Conservation (phyloP, 1,140 invertebrate genomes). For the Leguminivora glycinivorella region DNA sequence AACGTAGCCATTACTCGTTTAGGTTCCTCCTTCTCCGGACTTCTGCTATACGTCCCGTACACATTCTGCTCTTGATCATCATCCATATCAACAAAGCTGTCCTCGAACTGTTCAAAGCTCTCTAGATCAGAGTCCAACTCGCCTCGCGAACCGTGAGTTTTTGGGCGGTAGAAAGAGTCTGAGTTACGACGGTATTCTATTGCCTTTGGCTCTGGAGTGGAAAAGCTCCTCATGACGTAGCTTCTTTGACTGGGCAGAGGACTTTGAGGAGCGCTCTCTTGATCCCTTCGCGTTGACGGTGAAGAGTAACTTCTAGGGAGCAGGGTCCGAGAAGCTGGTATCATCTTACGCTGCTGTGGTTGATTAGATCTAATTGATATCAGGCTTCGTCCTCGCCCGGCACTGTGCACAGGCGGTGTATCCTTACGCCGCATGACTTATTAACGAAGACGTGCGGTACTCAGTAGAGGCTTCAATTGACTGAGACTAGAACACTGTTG, state of each 20-base stretch:
- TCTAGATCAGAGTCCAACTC: conserved; percentile 72
- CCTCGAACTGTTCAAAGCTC: conserved; percentile 68
- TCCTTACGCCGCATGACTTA: conserved; percentile 63
- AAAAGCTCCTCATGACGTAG: conserved; percentile 63
- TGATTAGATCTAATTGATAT: conserved; percentile 67
- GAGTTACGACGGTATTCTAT: conserved; percentile 52
- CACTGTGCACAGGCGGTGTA: conserved; percentile 39
- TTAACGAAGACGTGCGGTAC: conserved; percentile 47
- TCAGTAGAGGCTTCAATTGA: conserved; percentile 43
- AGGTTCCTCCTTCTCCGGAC: conserved; percentile 57
- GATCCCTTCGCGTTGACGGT: conserved; percentile 54
- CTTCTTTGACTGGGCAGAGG: conserved; percentile 40
- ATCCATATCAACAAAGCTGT: conserved; percentile 69
- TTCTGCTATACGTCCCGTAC: conserved; percentile 50
- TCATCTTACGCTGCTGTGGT: conserved; percentile 60
- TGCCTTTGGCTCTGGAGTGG: conserved; percentile 62
- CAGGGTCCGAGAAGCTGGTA: conserved; percentile 46
- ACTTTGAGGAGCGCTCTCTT: conserved; percentile 31
- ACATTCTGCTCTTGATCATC: conserved; percentile 58
- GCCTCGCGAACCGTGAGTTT: conserved; percentile 55
- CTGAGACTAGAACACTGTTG: conserved; percentile 48
- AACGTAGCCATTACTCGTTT: conserved; percentile 61
- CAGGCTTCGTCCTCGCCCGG: conserved; percentile 59
- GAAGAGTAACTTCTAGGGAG: conserved; percentile 67
- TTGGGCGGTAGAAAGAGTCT: conserved; percentile 56